These are phyloP conservation scores for Glareola pratincola DNA, from an alignment of 2,113 vertebrate species.

Conservation along the genomic window DNA sequence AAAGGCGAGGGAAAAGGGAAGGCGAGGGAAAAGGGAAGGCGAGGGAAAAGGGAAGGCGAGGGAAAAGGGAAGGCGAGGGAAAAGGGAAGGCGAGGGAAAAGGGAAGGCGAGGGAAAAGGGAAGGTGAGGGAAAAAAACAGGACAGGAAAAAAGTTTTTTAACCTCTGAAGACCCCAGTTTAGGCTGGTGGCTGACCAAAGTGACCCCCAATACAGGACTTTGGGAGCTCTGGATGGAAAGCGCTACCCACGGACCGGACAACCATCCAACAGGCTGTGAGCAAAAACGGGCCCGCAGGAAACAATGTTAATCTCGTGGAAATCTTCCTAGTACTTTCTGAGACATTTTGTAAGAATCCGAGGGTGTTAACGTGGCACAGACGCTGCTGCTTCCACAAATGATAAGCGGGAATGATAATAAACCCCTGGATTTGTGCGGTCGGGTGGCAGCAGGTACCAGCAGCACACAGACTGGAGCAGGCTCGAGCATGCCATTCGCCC, in stretches of 20 bases:
- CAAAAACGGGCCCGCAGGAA: neutral
- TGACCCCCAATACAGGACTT: accelerated
- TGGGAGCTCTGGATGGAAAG: neutral
- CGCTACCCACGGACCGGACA: neutral
- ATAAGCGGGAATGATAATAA: neutral
- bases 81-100: too few species aligned
- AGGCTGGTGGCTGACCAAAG: neutral
- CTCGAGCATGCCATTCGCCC: neutral
- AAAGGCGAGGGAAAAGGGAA: too few species aligned
- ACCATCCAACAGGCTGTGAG: neutral
- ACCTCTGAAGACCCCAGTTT: neutral
- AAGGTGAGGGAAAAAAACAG: too few species aligned
- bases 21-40: too few species aligned
- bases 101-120: accelerated
- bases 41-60: too few species aligned
- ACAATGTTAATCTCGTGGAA: neutral
- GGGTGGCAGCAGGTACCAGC: neutral
- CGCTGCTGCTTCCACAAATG: neutral
- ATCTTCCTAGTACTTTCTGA: neutral
- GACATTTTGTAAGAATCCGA: neutral
- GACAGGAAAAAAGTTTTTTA: neutral
- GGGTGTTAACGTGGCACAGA: neutral
- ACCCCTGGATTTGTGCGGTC: neutral
- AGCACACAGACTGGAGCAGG: neutral
- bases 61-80: accelerated